These are phyloP conservation scores for Hedya salicella DNA, from an alignment of 2,888 invertebrate genomes.

Conservation along the genomic window DNA sequence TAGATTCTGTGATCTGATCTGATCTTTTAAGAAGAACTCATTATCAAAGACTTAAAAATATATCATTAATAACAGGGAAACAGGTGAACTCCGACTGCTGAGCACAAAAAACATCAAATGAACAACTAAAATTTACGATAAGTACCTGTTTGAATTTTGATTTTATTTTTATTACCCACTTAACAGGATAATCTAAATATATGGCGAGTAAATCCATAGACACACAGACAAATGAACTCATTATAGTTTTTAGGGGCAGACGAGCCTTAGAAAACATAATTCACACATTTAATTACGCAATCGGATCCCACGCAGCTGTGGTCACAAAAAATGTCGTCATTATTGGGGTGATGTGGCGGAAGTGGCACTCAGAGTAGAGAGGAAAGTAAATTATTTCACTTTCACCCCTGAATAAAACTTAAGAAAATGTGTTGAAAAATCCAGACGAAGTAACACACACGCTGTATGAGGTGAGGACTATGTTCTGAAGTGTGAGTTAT, in stretches of 20 bases:
- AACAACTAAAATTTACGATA: no score
- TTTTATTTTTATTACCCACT: neutral
- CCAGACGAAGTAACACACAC: no score
- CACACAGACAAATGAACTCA: slow-evolving; percentile 5
- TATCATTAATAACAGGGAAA: no score
- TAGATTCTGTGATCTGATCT: no score
- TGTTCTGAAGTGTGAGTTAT: no score
- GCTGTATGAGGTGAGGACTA: no score
- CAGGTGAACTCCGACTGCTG: no score
- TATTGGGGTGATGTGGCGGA: slow-evolving; percentile 10
- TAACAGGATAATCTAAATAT: neutral
- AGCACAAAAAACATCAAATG: no score
- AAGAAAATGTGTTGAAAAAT: no score
- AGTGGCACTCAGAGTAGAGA: neutral
- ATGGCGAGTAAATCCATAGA: neutral
- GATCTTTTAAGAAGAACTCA: no score
- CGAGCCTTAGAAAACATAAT: slow-evolving; percentile 10
- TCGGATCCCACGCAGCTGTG: slow-evolving; percentile 29
- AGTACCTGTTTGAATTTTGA: no score
- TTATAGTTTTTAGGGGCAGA: slow-evolving; percentile 12
- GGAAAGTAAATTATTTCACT: neutral
- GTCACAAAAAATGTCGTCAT: slow-evolving; percentile 34
- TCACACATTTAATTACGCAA: slow-evolving; percentile 20
- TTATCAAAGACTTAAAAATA: no score
- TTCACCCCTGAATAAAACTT: neutral